phyloP scores from a whole-genome alignment of 2,888 invertebrate genomes.

The Thysanoteuthis rhombus region DNA sequence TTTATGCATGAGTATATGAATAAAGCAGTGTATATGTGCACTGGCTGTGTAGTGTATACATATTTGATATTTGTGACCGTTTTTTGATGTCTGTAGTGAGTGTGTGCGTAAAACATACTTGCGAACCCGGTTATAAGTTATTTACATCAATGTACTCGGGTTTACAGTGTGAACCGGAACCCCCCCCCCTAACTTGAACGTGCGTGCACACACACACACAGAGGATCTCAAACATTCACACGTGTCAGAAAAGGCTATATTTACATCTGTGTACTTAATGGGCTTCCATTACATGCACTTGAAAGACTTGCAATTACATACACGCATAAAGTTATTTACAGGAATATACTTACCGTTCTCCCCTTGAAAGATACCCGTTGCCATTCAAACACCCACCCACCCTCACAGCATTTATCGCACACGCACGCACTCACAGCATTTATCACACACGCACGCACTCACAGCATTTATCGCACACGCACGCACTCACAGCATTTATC shows the following conservation, averaged over 20 bases:
- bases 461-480: too few species aligned
- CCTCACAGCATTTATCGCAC: too few species aligned
- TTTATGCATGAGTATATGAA: too few species aligned
- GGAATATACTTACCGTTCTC: neutral
- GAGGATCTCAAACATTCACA: neutral
- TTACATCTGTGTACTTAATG: conserved; percentile 12
- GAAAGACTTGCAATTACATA: neutral
- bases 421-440: too few species aligned
- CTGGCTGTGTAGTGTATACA: too few species aligned
- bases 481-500: too few species aligned
- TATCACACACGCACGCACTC: too few species aligned
- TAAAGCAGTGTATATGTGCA: too few species aligned
- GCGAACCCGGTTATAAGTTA: neutral
- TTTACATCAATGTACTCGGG: neutral
- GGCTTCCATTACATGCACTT: neutral
- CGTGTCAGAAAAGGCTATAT: neutral
- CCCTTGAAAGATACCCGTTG: neutral
- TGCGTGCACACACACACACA: neutral
- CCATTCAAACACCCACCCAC: too few species aligned
- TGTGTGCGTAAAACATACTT: neutral
- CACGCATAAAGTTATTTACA: neutral
- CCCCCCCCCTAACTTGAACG: neutral
- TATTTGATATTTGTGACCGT: too few species aligned
- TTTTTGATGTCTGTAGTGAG: too few species aligned
- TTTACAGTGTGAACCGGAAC: neutral